These are phyloP conservation scores for Tipula lateralis DNA, from an alignment of 2,888 invertebrate genomes.

Conservation along the genomic window DNA sequence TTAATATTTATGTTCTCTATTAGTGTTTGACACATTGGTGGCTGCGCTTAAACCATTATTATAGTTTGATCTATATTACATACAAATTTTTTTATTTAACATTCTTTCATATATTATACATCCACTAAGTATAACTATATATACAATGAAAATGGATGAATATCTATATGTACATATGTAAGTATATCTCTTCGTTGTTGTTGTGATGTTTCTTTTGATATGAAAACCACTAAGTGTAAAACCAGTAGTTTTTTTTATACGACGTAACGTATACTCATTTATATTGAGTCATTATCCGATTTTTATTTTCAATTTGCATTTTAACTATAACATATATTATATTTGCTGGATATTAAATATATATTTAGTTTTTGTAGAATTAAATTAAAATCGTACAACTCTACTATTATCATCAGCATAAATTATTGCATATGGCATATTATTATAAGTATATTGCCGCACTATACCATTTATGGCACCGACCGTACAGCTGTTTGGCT, in stretches of 20 bases:
- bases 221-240: conserved; percentile 19
- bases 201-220: background rate
- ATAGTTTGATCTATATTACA: conserved; percentile 6
- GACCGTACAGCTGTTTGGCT: background rate
- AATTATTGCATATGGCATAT: background rate
- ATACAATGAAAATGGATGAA: background rate
- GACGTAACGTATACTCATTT: background rate
- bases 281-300: background rate
- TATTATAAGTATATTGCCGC: background rate
- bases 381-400: background rate
- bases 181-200: no score
- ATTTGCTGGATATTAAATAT: background rate
- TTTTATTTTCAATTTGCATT: background rate
- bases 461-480: background rate
- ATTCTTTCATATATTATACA: background rate
- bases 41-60: background rate
- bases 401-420: background rate
- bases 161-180: background rate
- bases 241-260: background rate
- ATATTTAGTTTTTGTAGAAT: background rate
- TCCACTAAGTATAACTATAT: background rate
- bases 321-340: background rate
- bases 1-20: conserved; percentile 6
- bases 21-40: conserved; percentile 15
- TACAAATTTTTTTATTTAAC: background rate